Conservation (phyloP, 2,888 invertebrate genomes). For the Exephanes ischioxanthus region DNA sequence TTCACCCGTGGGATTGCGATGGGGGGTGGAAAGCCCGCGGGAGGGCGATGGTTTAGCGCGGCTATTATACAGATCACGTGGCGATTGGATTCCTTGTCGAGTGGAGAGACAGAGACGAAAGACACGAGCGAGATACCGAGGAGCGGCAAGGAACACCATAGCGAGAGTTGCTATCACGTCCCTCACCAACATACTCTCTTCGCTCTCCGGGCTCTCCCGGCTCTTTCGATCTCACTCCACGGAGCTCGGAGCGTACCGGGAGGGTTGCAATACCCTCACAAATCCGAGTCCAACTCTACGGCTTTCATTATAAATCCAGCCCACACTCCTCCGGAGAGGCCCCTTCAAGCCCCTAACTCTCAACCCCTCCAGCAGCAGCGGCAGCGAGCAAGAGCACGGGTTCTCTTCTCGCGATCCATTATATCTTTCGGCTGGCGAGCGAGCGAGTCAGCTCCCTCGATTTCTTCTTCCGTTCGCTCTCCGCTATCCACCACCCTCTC, state of each 20-base stretch:
- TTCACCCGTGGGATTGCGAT: conserved; percentile 79
- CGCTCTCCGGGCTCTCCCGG: conserved; percentile 62
- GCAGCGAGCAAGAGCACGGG: conserved; percentile 52
- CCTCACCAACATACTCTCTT: conserved; percentile 64
- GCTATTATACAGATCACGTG: conserved; percentile 84
- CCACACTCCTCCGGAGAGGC: conserved; percentile 73
- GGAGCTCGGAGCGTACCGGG: conserved; percentile 69
- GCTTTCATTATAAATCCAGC: conserved; percentile 85
- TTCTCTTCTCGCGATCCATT: conserved; percentile 81
- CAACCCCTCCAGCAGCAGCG: conserved; percentile 76
- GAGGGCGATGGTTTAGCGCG: conserved; percentile 79
- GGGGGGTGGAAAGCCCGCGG: conserved; percentile 69
- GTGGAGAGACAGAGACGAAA: conserved; percentile 60
- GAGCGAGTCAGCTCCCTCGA: conserved; percentile 69
- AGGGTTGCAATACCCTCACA: conserved; percentile 81
- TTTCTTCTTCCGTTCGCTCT: conserved; percentile 62
- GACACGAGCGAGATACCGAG: conserved; percentile 27
- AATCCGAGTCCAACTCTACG: conserved; percentile 83
- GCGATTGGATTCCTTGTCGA: conserved; percentile 83
- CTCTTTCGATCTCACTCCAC: conserved; percentile 67
- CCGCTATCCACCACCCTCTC: conserved; percentile 64
- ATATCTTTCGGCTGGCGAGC: conserved; percentile 80
- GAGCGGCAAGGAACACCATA: conserved; percentile 39
- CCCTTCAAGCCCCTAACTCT: conserved; percentile 81
- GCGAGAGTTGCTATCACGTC: conserved; percentile 63